phyloP scores from a whole-genome alignment of 2,888 invertebrate species.

The Torymus texanus region DNA sequence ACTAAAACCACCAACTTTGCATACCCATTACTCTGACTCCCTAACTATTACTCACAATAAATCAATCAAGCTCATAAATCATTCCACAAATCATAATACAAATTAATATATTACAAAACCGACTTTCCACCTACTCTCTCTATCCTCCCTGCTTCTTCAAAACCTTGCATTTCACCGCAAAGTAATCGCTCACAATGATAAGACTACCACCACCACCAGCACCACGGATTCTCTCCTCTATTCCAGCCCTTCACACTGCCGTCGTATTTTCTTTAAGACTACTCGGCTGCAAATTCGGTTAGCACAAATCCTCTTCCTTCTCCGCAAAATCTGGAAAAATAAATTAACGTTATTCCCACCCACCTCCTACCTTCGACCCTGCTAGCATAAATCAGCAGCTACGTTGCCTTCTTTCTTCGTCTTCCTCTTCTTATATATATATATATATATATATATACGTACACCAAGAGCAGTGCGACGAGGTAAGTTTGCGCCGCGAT shows the following conservation, averaged over 20 bases:
- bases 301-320: neutral
- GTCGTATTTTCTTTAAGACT: slow-evolving; percentile 22
- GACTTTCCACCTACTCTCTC: too few relatives aligned
- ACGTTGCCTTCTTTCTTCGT: slow-evolving; percentile 46
- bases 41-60: too few relatives aligned
- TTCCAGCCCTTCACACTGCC: slow-evolving; percentile 1
- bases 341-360: slow-evolving; percentile 41
- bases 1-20: too few relatives aligned
- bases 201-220: neutral
- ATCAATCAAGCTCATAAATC: too few relatives aligned
- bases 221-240: neutral
- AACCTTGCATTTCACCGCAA: neutral
- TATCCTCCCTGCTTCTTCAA: too few relatives aligned
- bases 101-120: too few relatives aligned
- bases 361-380: too few relatives aligned
- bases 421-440: slow-evolving; percentile 59
- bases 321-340: slow-evolving; percentile 36
- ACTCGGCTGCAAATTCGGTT: slow-evolving; percentile 30
- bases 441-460: slow-evolving; percentile 62
- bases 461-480: slow-evolving; percentile 36
- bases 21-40: too few relatives aligned
- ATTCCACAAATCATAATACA: too few relatives aligned
- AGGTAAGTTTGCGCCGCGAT: slow-evolving; percentile 50
- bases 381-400: slow-evolving; percentile 47
- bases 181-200: neutral